Percentiles rank a stretch among this genome's conserved stretches.
These are phyloP conservation scores for Antechinus flavipes DNA, from an alignment of 2,113 vertebrate species.

Conservation along the genomic window DNA sequence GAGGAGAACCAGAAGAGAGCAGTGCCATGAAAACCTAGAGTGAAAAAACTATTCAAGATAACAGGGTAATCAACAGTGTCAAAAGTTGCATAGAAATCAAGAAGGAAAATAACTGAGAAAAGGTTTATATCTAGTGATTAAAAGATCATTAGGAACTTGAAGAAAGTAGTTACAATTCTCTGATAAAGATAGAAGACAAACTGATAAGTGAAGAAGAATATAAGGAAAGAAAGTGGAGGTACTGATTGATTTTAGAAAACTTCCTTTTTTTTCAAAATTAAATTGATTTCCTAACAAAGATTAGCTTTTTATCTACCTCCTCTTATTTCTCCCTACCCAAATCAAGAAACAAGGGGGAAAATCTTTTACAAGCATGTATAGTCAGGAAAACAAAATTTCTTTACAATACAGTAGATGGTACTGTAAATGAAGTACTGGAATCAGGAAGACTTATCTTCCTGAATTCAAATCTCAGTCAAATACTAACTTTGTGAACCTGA, in stretches of 20 bases:
- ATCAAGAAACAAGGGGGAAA: neutral
- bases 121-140: neutral
- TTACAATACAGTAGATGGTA: neutral
- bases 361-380: neutral
- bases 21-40: neutral
- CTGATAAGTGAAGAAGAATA: neutral
- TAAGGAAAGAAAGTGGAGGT: neutral
- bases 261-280: no score
- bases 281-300: neutral
- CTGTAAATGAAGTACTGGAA: neutral
- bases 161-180: neutral
- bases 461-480: neutral
- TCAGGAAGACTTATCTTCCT: neutral
- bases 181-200: neutral
- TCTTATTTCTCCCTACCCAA: no score
- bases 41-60: neutral
- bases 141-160: neutral
- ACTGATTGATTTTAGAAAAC: neutral
- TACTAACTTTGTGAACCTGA: neutral
- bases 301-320: neutral
- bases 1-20: neutral
- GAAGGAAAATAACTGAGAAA: neutral
- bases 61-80: neutral
- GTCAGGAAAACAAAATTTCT: neutral
- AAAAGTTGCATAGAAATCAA: neutral